Percentiles rank a stretch among this genome's conserved stretches.
phyloP scores from a whole-genome alignment of 2,113 vertebrate species.

The Amblyopsis rosae region DNA sequence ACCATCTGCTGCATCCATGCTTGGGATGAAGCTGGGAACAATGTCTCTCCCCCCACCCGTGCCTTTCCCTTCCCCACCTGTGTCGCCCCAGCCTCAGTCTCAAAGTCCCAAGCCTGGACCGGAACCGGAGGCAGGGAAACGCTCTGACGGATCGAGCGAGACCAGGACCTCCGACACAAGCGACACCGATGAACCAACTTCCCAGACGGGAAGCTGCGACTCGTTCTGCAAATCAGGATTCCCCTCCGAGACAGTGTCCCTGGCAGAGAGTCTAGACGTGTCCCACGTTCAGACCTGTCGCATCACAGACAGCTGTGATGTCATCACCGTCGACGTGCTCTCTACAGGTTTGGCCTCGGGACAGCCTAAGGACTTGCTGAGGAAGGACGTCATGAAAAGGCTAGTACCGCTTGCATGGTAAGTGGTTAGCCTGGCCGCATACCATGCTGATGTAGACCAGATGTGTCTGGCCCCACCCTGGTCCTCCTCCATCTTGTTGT shows the following conservation, averaged over 20 bases:
- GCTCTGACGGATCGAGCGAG: constrained; percentile 55
- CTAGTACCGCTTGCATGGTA: constrained; percentile 87
- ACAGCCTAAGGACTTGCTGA: constrained; percentile 57
- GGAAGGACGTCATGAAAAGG: constrained; percentile 81
- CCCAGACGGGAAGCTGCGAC: constrained; percentile 66
- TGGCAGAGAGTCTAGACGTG: constrained; percentile 43
- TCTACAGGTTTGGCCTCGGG: constrained; percentile 44
- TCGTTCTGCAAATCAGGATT: constrained; percentile 43
- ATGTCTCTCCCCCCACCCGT: constrained; percentile 40
- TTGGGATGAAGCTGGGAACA: constrained; percentile 83
- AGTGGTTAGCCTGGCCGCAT: constrained; percentile 81
- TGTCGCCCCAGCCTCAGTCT: constrained; percentile 34
- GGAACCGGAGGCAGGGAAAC: constrained; percentile 50
- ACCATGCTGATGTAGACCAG: constrained; percentile 71
- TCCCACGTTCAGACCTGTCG: constrained; percentile 44
- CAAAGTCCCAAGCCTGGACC: constrained; percentile 42
- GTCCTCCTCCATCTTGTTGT: neutral
- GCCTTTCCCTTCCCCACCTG: constrained; percentile 15
- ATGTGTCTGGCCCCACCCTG: neutral
- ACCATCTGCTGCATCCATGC: constrained; percentile 68
- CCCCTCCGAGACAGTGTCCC: constrained; percentile 28
- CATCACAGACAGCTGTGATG: constrained; percentile 37
- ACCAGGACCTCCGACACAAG: constrained; percentile 69
- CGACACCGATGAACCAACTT: constrained; percentile 63
- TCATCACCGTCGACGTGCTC: constrained; percentile 20